Base-by-base conservation (phyloP, 64 coral and sea anemone species). In the Pocillopora damicornis region DNA sequence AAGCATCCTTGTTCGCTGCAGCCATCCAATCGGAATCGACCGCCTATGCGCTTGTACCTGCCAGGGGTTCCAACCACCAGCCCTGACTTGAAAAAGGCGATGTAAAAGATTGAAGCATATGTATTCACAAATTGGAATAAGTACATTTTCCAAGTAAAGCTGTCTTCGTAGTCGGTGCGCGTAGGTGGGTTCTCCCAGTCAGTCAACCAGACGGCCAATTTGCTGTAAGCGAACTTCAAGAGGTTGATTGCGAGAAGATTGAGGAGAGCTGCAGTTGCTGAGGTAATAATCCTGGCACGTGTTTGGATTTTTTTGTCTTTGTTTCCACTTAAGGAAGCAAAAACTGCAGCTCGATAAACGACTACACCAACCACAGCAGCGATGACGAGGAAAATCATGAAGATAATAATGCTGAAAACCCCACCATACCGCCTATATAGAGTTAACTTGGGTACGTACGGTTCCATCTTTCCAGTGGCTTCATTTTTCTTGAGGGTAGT, bases 51-150 rank as follows among this genome's bases (percentile, higher is more conserved):
- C 34, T 96, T 96, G 79, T 88, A 90, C 18, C 91, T 77, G 1
- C 94, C 78, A 0, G 94, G 94, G 13, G 91, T 96, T 8, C 94
- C 94, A 11, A 96, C 91, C 11, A 96, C 94, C 8, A 93, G 61
- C 7, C 87, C 88, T 4, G 94, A 96, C 83, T 96, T 96, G 42
- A 96, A 96, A 78, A 96, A 96, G 11, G 94, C 91, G 35, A 96
- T 96, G 94, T 96, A 96, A 57, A 96, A 96, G 16, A 96, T 96
- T 4, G 94, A 96, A 0, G 94, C 88, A 78, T 96, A 96, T 16
- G 94, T 96, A 26, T 96, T 96, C 13, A 96, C 94, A 90, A 96
- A 96, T 83, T 96, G 94, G 74, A 96, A 96, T 56, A 97, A 37
- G 91, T 97, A 97, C 94, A 97, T 97, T 72, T 97, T 97, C 72